Evolutionary conservation across 2,888 invertebrate species (phyloP).

Genomic region (Tenthredo amoena): DNA sequence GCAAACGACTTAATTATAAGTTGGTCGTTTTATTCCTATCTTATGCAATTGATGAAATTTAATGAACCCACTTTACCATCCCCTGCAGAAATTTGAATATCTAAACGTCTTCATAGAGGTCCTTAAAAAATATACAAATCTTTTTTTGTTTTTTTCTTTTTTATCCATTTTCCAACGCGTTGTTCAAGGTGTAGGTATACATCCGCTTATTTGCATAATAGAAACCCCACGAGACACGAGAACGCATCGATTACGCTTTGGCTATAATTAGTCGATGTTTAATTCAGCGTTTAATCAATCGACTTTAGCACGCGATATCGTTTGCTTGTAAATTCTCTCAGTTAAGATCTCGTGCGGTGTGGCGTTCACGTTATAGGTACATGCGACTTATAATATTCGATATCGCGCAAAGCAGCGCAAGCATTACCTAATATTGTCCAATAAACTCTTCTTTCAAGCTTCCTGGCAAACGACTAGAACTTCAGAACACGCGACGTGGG

Average conservation of each 20-base stretch:
- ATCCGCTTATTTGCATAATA: not conserved
- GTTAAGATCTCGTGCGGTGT: not conserved
- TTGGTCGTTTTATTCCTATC: not conserved
- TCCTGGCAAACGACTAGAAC: constrained; percentile 4
- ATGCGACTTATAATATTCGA: not conserved
- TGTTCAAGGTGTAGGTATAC: not conserved
- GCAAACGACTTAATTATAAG: not conserved
- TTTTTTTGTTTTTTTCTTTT: too few relatives aligned
- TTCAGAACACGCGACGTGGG: constrained; percentile 21
- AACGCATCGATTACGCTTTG: not conserved
- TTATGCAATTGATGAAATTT: not conserved
- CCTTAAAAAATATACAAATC: not conserved
- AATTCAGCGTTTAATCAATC: constrained; percentile 2
- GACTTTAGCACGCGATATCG: not conserved
- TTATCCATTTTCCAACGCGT: not conserved
- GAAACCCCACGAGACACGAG: not conserved
- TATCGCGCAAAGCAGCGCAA: not conserved
- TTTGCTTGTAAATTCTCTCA: not conserved
- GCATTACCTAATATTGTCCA: not conserved
- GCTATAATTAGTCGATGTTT: constrained; percentile 2
- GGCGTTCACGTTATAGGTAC: not conserved
- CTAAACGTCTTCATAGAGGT: not conserved
- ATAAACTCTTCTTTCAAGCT: not conserved
- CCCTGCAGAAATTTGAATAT: not conserved
- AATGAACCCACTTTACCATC: not conserved